Conservation (phyloP, 1,140 invertebrate genomes). For the Magallana ariakensis region DNA sequence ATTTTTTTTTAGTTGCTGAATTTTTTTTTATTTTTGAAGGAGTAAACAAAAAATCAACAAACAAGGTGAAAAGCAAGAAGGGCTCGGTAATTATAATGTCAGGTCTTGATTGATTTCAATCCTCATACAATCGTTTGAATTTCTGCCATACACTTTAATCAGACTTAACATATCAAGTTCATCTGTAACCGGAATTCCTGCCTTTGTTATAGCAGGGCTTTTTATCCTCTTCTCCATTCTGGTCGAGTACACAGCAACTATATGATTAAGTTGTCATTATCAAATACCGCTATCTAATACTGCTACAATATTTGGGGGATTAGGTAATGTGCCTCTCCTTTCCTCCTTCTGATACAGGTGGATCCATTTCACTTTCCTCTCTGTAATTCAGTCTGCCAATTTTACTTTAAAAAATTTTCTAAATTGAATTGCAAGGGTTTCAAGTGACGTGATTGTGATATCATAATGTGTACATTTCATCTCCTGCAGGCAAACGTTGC, state of each 20-base stretch:
- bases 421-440: slow-evolving; percentile 23
- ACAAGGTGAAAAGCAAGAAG: not conserved
- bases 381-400: not conserved
- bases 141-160: not conserved
- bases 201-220: not conserved
- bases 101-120: not conserved
- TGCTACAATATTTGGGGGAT: slow-evolving; percentile 13
- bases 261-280: slow-evolving; percentile 38
- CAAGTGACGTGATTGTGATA: slow-evolving; percentile 2
- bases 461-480: slow-evolving; percentile 25
- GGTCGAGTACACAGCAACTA: not conserved
- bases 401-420: slow-evolving; percentile 7
- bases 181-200: not conserved
- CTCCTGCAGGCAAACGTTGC: not conserved
- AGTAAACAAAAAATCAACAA: not conserved
- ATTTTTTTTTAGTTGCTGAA: not conserved
- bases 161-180: not conserved
- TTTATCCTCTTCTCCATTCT: slow-evolving; percentile 10
- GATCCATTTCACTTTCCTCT: slow-evolving; percentile 31
- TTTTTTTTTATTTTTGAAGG: not conserved
- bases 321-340: slow-evolving; percentile 16
- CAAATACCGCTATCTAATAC: slow-evolving; percentile 27
- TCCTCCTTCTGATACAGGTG: not conserved
- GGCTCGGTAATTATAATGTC: too few species aligned
- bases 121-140: not conserved